Base-by-base conservation (phyloP, 1,140 invertebrate species). In the Chelonus insularis region DNA sequence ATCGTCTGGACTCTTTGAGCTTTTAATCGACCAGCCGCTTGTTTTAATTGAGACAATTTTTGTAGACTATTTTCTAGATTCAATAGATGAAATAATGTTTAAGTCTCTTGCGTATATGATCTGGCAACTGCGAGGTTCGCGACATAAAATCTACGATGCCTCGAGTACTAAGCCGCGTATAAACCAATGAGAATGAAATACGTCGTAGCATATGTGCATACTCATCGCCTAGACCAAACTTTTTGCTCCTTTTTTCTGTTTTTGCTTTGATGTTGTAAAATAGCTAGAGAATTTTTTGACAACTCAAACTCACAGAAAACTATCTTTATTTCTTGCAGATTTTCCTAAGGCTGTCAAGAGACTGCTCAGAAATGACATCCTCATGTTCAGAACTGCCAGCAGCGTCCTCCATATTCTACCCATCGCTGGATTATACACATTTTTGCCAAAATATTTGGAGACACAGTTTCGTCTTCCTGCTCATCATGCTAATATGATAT, bases 371-470 rank as follows among this genome's bases (percentile, higher is more conserved):
- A 96, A 96, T 73, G 91, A 95, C 71, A 94, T 97, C 63, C 84
- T 96, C 20, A 92, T 96, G 87, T 91, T 91, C 74, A 84, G 94
- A 14, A 95, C 92, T 7, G 91, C 93, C 2, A 93, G 90, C 65
- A 93, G 89, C 57, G 94, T 96, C 12, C 83, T 97, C 6, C 93
- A 96, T 72, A 87, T 96, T 68, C 83, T 96, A 70, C 94, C 93
- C 37, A 94, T 96, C 66, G 91, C 92, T 57, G 94, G 94, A 3
- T 84, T 95, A 6, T 95, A 96, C 79, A 95, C 93, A 39, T 97
- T 96, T 80, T 83, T 96, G 68, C 94, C 95, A 48, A 97, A 97
- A 79, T 97, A 96, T 78, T 81, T 97, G 64, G 94, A 96, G 83
- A 91, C 89, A 47, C 93, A 96, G 84, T 97, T 96, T 82, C 85